These are phyloP conservation scores for Phalacrocorax pelagicus DNA, from an alignment of 2,113 vertebrate genomes.

Conservation along the genomic window DNA sequence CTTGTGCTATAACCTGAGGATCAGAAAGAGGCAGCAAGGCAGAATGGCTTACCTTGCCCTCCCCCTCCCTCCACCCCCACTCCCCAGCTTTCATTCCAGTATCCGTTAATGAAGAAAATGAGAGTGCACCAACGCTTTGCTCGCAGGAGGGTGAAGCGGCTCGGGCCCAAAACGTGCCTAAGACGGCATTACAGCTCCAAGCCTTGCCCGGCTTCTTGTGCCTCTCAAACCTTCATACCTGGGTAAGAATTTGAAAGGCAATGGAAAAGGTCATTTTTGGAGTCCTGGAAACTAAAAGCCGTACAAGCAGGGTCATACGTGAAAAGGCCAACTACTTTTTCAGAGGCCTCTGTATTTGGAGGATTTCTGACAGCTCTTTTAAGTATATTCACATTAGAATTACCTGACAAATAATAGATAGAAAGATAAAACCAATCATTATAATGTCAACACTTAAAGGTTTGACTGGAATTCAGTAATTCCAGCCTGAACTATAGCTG, in stretches of 20 bases:
- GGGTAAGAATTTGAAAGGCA: constrained; percentile 23
- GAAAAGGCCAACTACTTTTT: constrained; percentile 2
- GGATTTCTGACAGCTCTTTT: constrained; percentile 46
- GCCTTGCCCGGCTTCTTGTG: constrained; percentile 22
- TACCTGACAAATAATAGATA: constrained; percentile 34
- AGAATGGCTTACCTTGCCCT: not conserved
- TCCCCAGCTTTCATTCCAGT: not conserved
- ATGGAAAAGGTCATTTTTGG: constrained; percentile 20
- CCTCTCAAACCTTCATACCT: constrained; percentile 31
- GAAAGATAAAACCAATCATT: constrained; percentile 37
- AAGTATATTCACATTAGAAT: not conserved
- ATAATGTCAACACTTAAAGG: constrained; percentile 13
- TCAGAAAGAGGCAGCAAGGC: constrained; percentile 39
- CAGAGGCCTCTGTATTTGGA: not conserved
- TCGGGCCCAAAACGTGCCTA: not conserved
- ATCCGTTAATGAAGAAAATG: constrained; percentile 24
- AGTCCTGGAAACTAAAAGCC: not conserved
- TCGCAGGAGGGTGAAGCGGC: not conserved
- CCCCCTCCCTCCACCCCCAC: not conserved
- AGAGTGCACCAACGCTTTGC: not conserved
- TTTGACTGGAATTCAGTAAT: constrained; percentile 52
- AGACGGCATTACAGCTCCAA: not conserved
- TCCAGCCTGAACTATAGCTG: constrained; percentile 15
- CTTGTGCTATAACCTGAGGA: constrained; percentile 43
- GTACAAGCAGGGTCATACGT: not conserved